Evolutionary conservation across 2,797 vertebrate species (phyloP), one percentile per base, ranked within the genome.

Genomic region (Thunnus albacares): DNA sequence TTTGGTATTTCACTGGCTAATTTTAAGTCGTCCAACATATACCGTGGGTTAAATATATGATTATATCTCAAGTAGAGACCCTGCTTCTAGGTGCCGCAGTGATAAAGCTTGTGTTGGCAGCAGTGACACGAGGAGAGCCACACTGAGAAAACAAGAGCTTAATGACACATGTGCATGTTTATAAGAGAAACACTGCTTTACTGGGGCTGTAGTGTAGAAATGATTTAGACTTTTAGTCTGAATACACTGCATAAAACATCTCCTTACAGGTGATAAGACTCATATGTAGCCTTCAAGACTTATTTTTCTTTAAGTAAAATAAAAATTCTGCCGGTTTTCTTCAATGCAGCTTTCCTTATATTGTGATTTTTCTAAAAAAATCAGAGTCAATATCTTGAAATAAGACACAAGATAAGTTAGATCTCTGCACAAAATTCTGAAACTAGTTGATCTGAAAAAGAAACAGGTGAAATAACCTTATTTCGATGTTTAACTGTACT

Each of bases 1-100:
- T 26, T 65, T 52, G 8, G n/a, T 28, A n/a, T 71, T 57, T 58
- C 1, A 3, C 47, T 56, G 47, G 5, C 57, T 52, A 30, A 14
- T 53, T 33, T 3, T 56, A 14, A 47, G 20, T 76, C 18, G 43
- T 60, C 12, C 26, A 41, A 22, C 28, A 20, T 15, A 30, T 55
- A 24, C 33, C 49, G 1, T 33, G 52, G 17, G 53, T 52, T 77
- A 60, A 65, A 80, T 75, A 75, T 77, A 80, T 71, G 4, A n/a
- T 45, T 71, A 65, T 78, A 79, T 80, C 74, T 69, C 3, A 28
- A 59, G 63, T 66, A 17, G 59, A 47, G 35, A 24, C 47, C 58
- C n/a, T 43, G 52, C 24, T 43, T 26, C 6, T 5, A 15, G 9
- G 73, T 67, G 69, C 45, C 28, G 45, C 26, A 14, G 66, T 22